Base-by-base conservation (phyloP, 35 echinoderm and acorn worm species). In the Diadema setosum region DNA sequence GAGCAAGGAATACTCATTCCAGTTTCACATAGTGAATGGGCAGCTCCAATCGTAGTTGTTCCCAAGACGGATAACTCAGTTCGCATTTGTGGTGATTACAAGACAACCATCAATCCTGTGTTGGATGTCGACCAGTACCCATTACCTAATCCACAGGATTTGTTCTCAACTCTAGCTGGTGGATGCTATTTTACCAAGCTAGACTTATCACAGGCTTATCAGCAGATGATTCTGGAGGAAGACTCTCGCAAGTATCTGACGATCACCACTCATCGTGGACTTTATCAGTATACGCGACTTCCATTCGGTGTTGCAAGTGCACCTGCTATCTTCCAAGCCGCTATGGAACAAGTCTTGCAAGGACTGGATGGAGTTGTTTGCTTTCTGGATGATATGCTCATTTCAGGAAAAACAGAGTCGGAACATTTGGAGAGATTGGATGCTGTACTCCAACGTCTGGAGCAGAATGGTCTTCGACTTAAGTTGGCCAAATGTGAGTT, bases 21-120 rank as follows among this genome's bases (percentile, higher is more conserved):
- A 42, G 83, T 86, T 16, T 45, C 43, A 8, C 25, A 86, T 20
- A 85, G 80, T 63, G 56, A 85, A 5, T 94, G 87, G 92, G 92
- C 80, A 33, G 39, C 93, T 60, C 89, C 89, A n/a, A 81, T 95
- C 20, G 89, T 95, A 15, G 80, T 82, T n/a, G 88, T 91, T 31
- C 52, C 82, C n/a, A 95, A 95, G 36, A 12, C 11, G 15, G 89
- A 95, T 58, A 82, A 67, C 2, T 45, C 35, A 1, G 33, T 91
- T 33, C 46, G 89, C 33, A 32, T 92, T 11, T 91, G 93, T 82
- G 84, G 84, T 2, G 89, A 91, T 84, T 95, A 92, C 41, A 95
- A 94, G 58, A 76, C 86, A 3, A 46, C 82, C 12, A 43, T 94
- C 31, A 94, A 94, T 25, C 52, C 18, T 20, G 30, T 52, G 43